Evolutionary conservation across 2,113 vertebrate genomes (phyloP).

Genomic region (Dipodomys ordii): DNA sequence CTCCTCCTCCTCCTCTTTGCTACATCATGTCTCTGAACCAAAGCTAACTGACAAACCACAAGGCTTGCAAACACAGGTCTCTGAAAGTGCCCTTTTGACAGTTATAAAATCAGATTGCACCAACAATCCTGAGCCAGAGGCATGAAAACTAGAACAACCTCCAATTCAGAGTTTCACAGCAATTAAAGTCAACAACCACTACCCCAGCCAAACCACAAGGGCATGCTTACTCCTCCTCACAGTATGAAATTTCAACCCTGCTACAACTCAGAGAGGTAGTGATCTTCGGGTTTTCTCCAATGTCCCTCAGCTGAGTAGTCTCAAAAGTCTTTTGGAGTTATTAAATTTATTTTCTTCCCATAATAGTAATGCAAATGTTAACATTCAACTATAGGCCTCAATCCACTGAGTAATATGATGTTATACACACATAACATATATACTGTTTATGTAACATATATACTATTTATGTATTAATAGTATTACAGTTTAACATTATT

Average conservation of each 20-base stretch:
- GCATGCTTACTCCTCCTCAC: background rate
- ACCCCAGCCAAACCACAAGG: slow-evolving; percentile 40
- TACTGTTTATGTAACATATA: background rate
- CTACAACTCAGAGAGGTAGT: background rate
- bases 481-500: no score
- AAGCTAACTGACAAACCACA: slow-evolving; percentile 49
- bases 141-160: slow-evolving; percentile 4
- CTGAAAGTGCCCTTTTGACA: background rate
- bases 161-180: slow-evolving; percentile 40
- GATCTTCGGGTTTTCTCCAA: background rate
- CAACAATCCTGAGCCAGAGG: slow-evolving; percentile 2
- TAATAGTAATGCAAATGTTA: background rate
- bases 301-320: background rate
- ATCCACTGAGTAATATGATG: background rate
- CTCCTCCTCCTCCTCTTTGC: background rate
- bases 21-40: slow-evolving; percentile 18
- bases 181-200: slow-evolving; percentile 53
- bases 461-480: background rate
- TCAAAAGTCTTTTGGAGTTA: background rate
- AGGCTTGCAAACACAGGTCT: slow-evolving; percentile 34
- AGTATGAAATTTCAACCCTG: background rate
- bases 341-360: slow-evolving; percentile 20
- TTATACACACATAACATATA: background rate
- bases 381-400: slow-evolving; percentile 34
- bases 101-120: background rate